Evolutionary conservation across 2,113 vertebrate genomes (phyloP), one percentile per base, ranked within the genome.

Genomic region (Xenopus borealis): DNA sequence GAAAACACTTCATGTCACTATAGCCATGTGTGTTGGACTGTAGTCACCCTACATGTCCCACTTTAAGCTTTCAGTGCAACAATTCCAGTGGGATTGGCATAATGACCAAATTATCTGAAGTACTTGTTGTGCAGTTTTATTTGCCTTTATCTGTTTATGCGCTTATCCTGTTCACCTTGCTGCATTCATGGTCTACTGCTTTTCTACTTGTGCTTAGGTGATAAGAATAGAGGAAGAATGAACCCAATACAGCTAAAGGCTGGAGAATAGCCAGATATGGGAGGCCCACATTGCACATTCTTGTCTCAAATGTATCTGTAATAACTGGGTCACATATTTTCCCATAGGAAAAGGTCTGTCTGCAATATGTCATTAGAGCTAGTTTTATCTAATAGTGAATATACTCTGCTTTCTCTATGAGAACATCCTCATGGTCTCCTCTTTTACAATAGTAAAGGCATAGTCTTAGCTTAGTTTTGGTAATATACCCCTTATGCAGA

Each of bases 301-400:
- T 69, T 70, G 59, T 70, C 67, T 77, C 27, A 77, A 77, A 77
- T 61, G 62, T 76, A 76, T 76, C 45, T 75, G 46, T 69, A 70
- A 46, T 69, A 77, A 70, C 67, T 77, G 67, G 74, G 74, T 77
- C 74, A 70, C 67, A 77, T 70, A 64, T 77, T 77, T 69, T 70
- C 74, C 74, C 74, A 77, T 69, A 77, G 74, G 67, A 77, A 77
- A 70, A 64, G 59, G 70, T 70, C 59, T 77, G 66, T 58, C 66
- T 75, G 73, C 62, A 69, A 69, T 62, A 44, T 75, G 79, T 53
- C 57, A 18, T 1, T 14, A n/a, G 27, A 30, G 7, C 64, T 52
- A 50, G 16, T 40, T 53, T 53, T 5, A 58, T 75, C 55, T 67
- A 69, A 62, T 55, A 46, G 66, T 16, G 69, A 75, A 50, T 63